Base-by-base conservation (phyloP, 37 sponge, comb jelly and placozoan genomes). In the Axinella damicornis region DNA sequence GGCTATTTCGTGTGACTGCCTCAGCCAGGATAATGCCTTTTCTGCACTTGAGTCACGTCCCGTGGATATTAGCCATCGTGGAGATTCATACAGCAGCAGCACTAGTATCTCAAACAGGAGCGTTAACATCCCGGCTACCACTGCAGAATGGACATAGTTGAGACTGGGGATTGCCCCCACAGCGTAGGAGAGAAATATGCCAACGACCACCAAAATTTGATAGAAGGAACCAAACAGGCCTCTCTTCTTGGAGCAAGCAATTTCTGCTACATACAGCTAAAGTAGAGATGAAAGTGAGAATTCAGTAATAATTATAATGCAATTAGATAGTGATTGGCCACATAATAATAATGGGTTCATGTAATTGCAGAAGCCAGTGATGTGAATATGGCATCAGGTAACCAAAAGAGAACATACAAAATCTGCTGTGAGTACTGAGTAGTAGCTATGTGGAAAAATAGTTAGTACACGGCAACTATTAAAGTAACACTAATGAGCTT, bases 171-270 rank as follows among this genome's bases (percentile, higher is more conserved):
- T 61, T 61, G 62, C 13, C 27, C 62, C 62, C 27, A 61, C 27
- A 61, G 27, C 62, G 11, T 61, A 61, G n/a, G 62, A 61, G 25
- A 61, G 27, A 25, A 61, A 61, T 22, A 25, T 25, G 27, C 62
- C 62, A 11, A 22, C 27, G 11, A 4, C 2, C 4, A 22, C 27
- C 5, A 11, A 61, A 2, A 61, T 4, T 11, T 61, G n/a, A 25
- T 61, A 61, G 27, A 61, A 61, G 62, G 62, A 22, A 61, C 62
- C 27, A 27, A 61, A 25, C 62, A 61, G 62, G 13, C 62, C 62
- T 27, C 62, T 22, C 11, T 14, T 61, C 11, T 11, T 25, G n/a
- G 12, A 25, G 11, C 25, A 2, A 25, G 62, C n/a, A 22, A 61
- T 61, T 11, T 61, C 62, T 27, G 62, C 62, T 61, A 5, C 62